Percentiles rank a stretch among this genome's conserved stretches.
Evolutionary conservation across 1,140 invertebrate genomes (phyloP).

Genomic region (Linepithema humile): DNA sequence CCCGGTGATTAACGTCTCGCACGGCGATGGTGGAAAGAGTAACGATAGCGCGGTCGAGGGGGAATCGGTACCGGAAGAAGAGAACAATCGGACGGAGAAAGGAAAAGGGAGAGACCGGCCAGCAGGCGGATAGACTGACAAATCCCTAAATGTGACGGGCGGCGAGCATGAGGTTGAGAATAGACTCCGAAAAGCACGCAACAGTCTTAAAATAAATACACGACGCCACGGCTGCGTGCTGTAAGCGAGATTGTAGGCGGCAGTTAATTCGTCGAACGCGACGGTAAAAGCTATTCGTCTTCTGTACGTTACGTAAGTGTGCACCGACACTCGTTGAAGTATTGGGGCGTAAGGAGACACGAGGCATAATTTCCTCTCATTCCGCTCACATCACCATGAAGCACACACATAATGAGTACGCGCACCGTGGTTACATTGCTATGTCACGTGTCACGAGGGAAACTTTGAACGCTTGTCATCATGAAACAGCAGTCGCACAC

Average conservation of each 20-base stretch:
- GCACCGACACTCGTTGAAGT: slow-evolving; percentile 51
- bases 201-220: not conserved
- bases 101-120: slow-evolving; percentile 1
- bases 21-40: slow-evolving; percentile 43
- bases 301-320: slow-evolving; percentile 70
- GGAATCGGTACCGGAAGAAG: slow-evolving; percentile 52
- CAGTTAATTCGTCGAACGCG: slow-evolving; percentile 64
- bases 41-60: slow-evolving; percentile 38
- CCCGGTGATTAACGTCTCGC: slow-evolving; percentile 68
- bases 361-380: slow-evolving; percentile 73
- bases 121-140: not conserved
- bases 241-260: slow-evolving; percentile 18
- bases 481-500: slow-evolving; percentile 67
- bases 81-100: slow-evolving; percentile 60
- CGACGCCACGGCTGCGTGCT: not conserved
- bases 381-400: not conserved
- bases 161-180: not conserved
- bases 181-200: not conserved
- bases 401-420: slow-evolving; percentile 74
- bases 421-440: slow-evolving; percentile 69
- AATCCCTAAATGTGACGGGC: not conserved
- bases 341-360: slow-evolving; percentile 72
- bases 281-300: slow-evolving; percentile 72
- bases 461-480: slow-evolving; percentile 77
- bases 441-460: slow-evolving; percentile 73